Percentiles rank a stretch among this genome's conserved stretches.
phyloP scores from a whole-genome alignment of 2,797 vertebrate genomes.

The Sebastes cheni region DNA sequence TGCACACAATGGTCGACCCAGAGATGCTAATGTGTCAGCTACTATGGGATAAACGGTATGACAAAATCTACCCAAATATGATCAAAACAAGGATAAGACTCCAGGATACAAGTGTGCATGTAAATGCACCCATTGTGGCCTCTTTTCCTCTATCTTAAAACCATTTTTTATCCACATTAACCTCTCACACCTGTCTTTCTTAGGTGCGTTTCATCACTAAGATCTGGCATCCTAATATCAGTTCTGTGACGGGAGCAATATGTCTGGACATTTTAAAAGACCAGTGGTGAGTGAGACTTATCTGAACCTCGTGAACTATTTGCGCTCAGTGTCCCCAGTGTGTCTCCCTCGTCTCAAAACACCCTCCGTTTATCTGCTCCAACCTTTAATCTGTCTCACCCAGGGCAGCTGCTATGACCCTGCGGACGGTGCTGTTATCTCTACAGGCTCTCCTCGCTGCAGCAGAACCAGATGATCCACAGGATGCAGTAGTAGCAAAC shows the following conservation, averaged over 20 bases:
- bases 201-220: slow-evolving; percentile 99
- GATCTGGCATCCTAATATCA: slow-evolving; percentile 99
- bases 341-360: not conserved
- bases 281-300: slow-evolving; percentile 90
- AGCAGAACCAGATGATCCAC: slow-evolving; percentile 97
- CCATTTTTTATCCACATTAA: not conserved
- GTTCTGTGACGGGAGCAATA: slow-evolving; percentile 99
- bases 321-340: not conserved
- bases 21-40: not conserved
- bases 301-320: not conserved
- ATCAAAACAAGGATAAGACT: not conserved
- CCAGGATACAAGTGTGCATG: not conserved
- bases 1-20: not conserved
- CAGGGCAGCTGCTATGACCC: slow-evolving; percentile 99
- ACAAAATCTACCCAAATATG: not conserved
- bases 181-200: slow-evolving; percentile 28
- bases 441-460: slow-evolving; percentile 97
- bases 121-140: not conserved
- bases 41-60: not conserved
- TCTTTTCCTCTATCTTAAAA: not conserved
- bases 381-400: slow-evolving; percentile 38
- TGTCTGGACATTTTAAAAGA: slow-evolving; percentile 99
- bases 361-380: not conserved
- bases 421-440: slow-evolving; percentile 97
- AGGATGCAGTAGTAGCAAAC: slow-evolving; percentile 98